phyloP scores from a whole-genome alignment of 2,797 vertebrate genomes.

The Coluber constrictor region DNA sequence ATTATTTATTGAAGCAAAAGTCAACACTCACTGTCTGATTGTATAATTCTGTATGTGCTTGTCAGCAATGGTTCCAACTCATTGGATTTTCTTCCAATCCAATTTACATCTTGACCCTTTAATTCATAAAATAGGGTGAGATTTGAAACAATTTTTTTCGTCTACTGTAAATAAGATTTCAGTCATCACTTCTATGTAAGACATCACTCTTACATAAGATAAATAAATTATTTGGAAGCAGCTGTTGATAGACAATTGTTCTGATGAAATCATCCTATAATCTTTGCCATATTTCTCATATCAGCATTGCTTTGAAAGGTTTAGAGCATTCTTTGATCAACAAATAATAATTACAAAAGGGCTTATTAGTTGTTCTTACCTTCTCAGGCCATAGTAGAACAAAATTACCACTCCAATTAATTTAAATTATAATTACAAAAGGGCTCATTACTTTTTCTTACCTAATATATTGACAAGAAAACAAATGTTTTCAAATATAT shows the following conservation, averaged over 20 bases:
- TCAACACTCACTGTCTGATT: not conserved
- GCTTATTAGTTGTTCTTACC: not conserved
- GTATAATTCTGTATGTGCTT: not conserved
- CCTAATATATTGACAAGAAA: not conserved
- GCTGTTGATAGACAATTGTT: not conserved
- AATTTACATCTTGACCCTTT: not conserved
- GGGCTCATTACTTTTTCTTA: no score
- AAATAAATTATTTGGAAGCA: not conserved
- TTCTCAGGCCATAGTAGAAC: not conserved
- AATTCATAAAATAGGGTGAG: not conserved
- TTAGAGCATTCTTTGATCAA: not conserved
- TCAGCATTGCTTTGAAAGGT: not conserved
- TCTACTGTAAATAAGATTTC: not conserved
- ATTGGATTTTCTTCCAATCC: not conserved
- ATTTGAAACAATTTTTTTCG: not conserved
- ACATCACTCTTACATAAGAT: not conserved
- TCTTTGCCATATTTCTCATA: not conserved
- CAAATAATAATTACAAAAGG: not conserved
- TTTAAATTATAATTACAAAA: not conserved
- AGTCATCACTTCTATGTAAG: no score
- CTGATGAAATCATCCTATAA: not conserved
- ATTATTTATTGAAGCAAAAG: not conserved
- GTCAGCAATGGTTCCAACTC: not conserved
- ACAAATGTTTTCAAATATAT: not conserved
- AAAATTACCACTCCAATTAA: not conserved